Conservation (phyloP, 2,797 vertebrate species). For the Enteromius radiatus region DNA sequence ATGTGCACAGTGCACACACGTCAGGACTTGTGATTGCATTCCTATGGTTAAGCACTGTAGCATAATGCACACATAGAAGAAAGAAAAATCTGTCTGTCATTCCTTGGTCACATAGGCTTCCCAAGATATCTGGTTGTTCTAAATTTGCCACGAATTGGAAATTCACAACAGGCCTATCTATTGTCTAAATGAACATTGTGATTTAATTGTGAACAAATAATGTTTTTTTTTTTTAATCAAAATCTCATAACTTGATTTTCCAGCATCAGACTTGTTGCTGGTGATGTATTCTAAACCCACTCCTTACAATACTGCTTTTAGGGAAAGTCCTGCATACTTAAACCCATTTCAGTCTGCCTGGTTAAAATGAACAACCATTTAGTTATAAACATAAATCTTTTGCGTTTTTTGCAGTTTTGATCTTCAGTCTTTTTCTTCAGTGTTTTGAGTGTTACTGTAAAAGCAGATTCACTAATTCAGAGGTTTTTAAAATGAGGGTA, state of each 20-base stretch:
- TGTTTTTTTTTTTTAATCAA: not conserved
- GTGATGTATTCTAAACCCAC: not conserved
- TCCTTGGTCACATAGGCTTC: not conserved
- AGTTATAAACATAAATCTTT: not conserved
- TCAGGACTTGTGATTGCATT: slow-evolving; percentile 43
- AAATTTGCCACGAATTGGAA: not conserved
- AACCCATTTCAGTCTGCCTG: too few species aligned
- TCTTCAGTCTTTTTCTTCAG: not conserved
- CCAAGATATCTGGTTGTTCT: not conserved
- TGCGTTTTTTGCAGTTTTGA: not conserved
- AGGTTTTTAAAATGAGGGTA: not conserved
- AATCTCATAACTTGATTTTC: not conserved
- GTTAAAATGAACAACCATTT: not conserved
- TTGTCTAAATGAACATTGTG: not conserved
- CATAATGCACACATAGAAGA: not conserved
- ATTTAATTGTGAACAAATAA: not conserved
- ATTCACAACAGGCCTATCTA: not conserved
- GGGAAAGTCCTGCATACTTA: too few species aligned
- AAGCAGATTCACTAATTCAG: not conserved
- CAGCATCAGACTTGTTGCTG: not conserved
- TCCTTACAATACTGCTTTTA: too few species aligned
- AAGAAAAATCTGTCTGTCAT: not conserved
- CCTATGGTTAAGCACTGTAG: slow-evolving; percentile 16
- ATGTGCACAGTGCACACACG: not conserved
- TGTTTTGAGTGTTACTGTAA: not conserved